A percentile compares a stretch with the other conserved stretches of the same genome.
Evolutionary conservation across 1,140 invertebrate species (phyloP).

Genomic region (Limonius californicus): DNA sequence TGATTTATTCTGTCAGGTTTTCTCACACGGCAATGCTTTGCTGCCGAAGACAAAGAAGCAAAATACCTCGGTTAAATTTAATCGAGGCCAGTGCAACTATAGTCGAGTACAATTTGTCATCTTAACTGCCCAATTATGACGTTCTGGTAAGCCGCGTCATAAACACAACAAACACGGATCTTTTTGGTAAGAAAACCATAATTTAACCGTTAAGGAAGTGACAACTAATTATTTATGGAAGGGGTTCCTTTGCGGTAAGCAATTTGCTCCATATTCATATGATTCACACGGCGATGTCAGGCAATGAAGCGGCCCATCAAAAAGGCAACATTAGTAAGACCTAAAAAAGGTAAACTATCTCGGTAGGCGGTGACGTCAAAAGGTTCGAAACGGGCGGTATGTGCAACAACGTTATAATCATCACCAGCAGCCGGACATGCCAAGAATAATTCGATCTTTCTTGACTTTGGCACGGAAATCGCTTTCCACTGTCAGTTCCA

Average conservation of each 20-base stretch:
- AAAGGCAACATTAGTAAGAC: not conserved
- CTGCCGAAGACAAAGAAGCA: too few relatives aligned
- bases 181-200: too few relatives aligned
- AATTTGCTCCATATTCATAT: not conserved
- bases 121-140: too few relatives aligned
- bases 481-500: conserved; percentile 1
- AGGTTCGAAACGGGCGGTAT: not conserved
- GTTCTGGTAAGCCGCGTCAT: too few relatives aligned
- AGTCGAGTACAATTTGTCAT: too few relatives aligned
- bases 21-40: too few relatives aligned
- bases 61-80: too few relatives aligned
- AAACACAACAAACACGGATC: not conserved
- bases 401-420: conserved; percentile 10
- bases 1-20: too few relatives aligned
- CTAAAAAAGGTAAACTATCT: conserved; percentile 10
- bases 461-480: not conserved
- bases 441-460: conserved; percentile 7
- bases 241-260: not conserved
- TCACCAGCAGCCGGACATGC: conserved; percentile 4
- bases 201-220: too few relatives aligned
- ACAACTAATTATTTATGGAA: too few relatives aligned
- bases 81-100: too few relatives aligned
- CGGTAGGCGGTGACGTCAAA: not conserved
- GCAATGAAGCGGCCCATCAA: not conserved
- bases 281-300: not conserved